phyloP scores from a whole-genome alignment of 2,113 vertebrate species.

The Peromyscus californicus region DNA sequence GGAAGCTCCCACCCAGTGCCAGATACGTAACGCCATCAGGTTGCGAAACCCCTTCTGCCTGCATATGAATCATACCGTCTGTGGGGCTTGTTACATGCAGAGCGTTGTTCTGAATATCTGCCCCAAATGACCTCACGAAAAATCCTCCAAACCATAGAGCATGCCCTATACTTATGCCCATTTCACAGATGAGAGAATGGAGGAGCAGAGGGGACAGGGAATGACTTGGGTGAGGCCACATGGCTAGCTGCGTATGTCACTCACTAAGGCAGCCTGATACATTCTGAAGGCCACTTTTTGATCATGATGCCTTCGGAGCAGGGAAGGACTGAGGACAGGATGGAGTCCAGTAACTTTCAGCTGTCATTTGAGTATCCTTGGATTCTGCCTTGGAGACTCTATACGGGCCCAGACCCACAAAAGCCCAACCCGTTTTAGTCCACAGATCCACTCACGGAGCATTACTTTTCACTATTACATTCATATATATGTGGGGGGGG shows the following conservation, averaged over 20 bases:
- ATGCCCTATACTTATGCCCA: background rate
- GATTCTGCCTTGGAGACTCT: background rate
- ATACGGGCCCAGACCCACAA: background rate
- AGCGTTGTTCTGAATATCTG: background rate
- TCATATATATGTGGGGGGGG: too few relatives aligned
- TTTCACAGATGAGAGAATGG: background rate
- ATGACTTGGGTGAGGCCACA: background rate
- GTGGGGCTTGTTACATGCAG: accelerated
- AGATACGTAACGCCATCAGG: accelerated
- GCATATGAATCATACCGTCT: accelerated
- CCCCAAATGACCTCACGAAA: background rate
- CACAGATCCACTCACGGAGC: background rate
- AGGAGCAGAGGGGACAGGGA: background rate
- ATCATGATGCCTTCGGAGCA: background rate
- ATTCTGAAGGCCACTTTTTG: background rate
- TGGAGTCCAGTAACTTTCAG: background rate
- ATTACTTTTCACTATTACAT: background rate
- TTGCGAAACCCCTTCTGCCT: background rate
- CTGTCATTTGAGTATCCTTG: background rate
- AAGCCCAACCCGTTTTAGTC: background rate
- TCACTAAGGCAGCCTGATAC: accelerated
- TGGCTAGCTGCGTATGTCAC: background rate
- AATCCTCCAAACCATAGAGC: background rate
- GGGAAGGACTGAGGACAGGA: background rate
- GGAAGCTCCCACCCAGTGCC: accelerated